These are phyloP conservation scores for Lamproptera curius DNA, from an alignment of 2,888 invertebrate species.

Conservation along the genomic window DNA sequence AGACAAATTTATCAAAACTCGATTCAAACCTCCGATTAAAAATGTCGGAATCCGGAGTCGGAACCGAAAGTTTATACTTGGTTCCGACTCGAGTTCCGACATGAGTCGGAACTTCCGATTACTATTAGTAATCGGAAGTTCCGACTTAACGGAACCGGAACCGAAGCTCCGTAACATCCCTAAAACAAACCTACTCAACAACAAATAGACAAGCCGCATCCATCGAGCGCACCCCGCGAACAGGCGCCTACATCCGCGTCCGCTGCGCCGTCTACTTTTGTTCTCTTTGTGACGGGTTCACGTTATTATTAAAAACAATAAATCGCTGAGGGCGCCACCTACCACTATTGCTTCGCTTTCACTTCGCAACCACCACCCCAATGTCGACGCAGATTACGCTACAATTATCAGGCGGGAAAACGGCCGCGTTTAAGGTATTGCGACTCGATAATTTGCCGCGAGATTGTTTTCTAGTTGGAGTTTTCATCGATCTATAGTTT, in stretches of 20 bases:
- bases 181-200: background rate
- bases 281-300: constrained; percentile 74
- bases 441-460: no score
- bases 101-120: no score
- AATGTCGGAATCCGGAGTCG: no score
- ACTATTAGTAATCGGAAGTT: background rate
- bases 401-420: constrained; percentile 41
- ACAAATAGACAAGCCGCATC: background rate
- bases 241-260: constrained; percentile 30
- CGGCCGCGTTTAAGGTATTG: constrained; percentile 45
- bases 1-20: no score
- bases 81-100: no score
- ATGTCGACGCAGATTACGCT: constrained; percentile 21
- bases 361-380: constrained; percentile 50
- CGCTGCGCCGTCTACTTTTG: constrained; percentile 63
- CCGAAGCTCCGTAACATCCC: no score
- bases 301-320: constrained; percentile 79
- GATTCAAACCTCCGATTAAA: no score
- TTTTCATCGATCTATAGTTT: no score
- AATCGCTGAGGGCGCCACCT: constrained; percentile 75
- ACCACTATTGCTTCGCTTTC: constrained; percentile 73
- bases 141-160: no score
- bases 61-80: no score
- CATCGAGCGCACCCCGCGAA: constrained; percentile 18
- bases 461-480: no score